Base-by-base conservation (phyloP, 2,113 vertebrate species). In the Zeus faber region DNA sequence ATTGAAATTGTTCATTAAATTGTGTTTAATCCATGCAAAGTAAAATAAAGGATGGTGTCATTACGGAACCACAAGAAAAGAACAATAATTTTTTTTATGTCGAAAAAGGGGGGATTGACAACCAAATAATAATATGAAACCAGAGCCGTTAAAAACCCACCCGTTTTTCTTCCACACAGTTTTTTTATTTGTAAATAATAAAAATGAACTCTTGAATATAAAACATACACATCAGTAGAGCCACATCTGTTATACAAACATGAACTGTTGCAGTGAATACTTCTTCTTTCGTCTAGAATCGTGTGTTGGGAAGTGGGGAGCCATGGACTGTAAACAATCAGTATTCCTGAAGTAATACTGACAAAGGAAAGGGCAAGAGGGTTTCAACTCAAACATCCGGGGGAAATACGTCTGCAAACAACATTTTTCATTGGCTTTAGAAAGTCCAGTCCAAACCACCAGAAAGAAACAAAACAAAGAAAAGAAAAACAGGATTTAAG, bases 391-490 rank as follows among this genome's bases (percentile, higher is more conserved):
- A 82, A 87, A 74, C 71, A 52, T 80, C 70, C 43, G 62, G 70
- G 62, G 70, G 74, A 76, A 74, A 68, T 65, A 71, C 74, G 70
- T 71, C 68, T 61, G 74, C 59, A 63, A 77, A 64, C 66, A 58
- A 62, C 29, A 76, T 67, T 66, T 67, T 67, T 66, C 86, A 86
- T 92, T 91, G 91, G 88, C 90, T 89, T 88, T 62, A 77, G 86
- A 91, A n/a, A 93, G 88, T 93, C 93, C 91, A 91, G 92, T 95
- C 93, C 93, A 93, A 94, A 95, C 93, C 91, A 92, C 91, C 88
- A 87, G 89, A 85, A 84, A 84, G 88, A 90, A 91, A 92, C 90
- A 88, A 88, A 90, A 91, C 24, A 89, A 91, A 88, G 91, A 85
- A 83, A 86, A 88, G 70, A 82, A 85, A 91, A 91, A 91, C 13